Evolutionary conservation across 2,888 invertebrate genomes (phyloP).

Genomic region (Melinaea menophilus): DNA sequence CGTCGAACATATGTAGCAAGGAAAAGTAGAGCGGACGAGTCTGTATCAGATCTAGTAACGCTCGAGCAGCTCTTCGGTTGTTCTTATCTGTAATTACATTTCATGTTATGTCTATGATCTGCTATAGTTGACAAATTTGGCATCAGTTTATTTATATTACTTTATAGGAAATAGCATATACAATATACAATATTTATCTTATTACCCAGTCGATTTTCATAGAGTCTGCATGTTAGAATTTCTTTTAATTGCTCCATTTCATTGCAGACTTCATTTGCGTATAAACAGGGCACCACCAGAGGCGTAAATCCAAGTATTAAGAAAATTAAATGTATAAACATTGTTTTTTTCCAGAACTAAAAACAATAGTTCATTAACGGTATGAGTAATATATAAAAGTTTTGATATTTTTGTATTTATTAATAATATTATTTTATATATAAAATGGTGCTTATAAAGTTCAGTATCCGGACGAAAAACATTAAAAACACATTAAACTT

Average conservation of each 20-base stretch:
- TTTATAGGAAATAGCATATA: no score
- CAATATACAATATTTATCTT: background rate
- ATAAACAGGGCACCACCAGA: constrained; percentile 50
- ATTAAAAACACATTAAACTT: background rate
- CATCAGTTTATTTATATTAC: background rate
- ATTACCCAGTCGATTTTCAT: constrained; percentile 50
- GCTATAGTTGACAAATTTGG: background rate
- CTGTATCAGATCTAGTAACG: constrained; percentile 55
- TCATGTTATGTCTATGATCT: background rate
- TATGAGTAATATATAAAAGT: no score
- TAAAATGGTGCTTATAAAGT: background rate
- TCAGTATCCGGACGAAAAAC: background rate
- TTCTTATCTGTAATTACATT: constrained; percentile 50
- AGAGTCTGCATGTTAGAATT: constrained; percentile 53
- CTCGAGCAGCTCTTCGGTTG: constrained; percentile 51
- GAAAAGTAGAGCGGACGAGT: constrained; percentile 57
- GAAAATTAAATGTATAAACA: constrained; percentile 37
- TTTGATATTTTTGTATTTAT: no score
- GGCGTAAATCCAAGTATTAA: constrained; percentile 41
- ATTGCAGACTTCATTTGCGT: constrained; percentile 46
- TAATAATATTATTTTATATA: background rate
- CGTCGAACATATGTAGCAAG: constrained; percentile 57
- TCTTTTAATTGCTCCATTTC: constrained; percentile 49
- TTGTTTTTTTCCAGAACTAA: constrained; percentile 37
- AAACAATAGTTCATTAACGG: constrained; percentile 16